Percentiles rank a stretch among this genome's conserved stretches.
These are phyloP conservation scores for Microplitis deprimator DNA, from an alignment of 2,888 invertebrate genomes.

Conservation along the genomic window DNA sequence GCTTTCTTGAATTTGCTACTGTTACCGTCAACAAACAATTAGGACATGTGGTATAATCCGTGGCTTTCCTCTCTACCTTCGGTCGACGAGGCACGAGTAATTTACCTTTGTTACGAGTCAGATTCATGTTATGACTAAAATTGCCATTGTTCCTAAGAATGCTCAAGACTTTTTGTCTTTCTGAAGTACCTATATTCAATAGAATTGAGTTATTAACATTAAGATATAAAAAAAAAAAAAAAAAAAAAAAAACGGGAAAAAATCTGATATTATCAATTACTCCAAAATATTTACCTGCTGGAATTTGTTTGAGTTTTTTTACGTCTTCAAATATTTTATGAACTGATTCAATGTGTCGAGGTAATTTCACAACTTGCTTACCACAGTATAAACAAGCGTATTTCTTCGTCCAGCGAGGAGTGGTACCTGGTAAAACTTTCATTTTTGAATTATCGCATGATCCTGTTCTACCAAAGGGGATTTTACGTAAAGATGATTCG, in stretches of 20 bases:
- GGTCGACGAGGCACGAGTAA: conserved; percentile 23
- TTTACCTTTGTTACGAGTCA: conserved; percentile 20
- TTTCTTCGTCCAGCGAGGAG: no score
- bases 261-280: neutral
- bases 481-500: neutral
- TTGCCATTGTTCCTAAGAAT: conserved; percentile 10
- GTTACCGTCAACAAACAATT: neutral
- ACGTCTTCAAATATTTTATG: neutral
- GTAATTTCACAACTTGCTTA: no score
- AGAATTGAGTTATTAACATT: neutral
- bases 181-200: neutral
- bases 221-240: neutral
- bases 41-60: conserved; percentile 19
- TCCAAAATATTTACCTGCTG: neutral
- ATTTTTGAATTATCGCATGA: conserved; percentile 3
- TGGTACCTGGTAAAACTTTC: neutral
- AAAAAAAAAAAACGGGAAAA: no score
- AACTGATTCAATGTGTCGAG: neutral
- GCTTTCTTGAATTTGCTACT: neutral
- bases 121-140: conserved; percentile 28
- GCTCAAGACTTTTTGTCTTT: conserved; percentile 13
- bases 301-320: neutral
- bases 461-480: neutral
- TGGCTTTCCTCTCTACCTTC: conserved; percentile 22
- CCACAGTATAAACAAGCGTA: no score